Base-by-base conservation (phyloP, 2,797 vertebrate genomes). In the Choloepus didactylus region DNA sequence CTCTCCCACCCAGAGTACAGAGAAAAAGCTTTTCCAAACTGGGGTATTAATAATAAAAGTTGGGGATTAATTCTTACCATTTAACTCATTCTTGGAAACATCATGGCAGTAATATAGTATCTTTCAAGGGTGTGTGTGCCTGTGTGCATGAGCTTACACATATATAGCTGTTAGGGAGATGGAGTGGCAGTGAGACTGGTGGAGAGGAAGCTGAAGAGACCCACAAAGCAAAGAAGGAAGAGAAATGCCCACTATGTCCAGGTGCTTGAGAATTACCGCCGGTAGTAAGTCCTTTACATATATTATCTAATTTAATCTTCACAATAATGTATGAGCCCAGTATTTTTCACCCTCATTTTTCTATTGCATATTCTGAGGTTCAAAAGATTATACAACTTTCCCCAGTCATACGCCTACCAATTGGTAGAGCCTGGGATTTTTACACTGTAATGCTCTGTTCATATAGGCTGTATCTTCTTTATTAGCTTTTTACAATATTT, bases 401-500 rank as follows among this genome's bases (percentile, higher is more conserved):
- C 31, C 29, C 31, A 27, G 27, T 82, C 16, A 81, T 49, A 87
- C 2, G 19, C 29, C 29, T 44, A 67, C 44, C 54, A 59, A 41
- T 29, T 38, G 35, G 70, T 67, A 67, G 29, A 70, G 2, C 2
- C 9, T 18, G 46, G 19, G 16, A 6, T 16, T 59, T 87, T 59
- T 25, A 62, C 25, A 60, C 31, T 15, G 0, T 35, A 64, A 51
- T 59, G 4, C 18, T 72, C 29, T 79, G 3, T 72, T 87, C 21
- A 9, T 51, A 15, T 62, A 59, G 29, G 23, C 29, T 82, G 12
- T 79, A 25, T 94, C 25, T 88, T 64, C 35, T 29, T 62, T 60
- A 75, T 56, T 51, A 93, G 41, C 15, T 66, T 84, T n/a, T 51
- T 51, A 75, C 93, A 89, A 70, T 18, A 66, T 77, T 81, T 94